Evolutionary conservation across 2,888 invertebrate species (phyloP), one percentile per base, ranked within the genome.

Genomic region (Holacanthella duospinosa): DNA sequence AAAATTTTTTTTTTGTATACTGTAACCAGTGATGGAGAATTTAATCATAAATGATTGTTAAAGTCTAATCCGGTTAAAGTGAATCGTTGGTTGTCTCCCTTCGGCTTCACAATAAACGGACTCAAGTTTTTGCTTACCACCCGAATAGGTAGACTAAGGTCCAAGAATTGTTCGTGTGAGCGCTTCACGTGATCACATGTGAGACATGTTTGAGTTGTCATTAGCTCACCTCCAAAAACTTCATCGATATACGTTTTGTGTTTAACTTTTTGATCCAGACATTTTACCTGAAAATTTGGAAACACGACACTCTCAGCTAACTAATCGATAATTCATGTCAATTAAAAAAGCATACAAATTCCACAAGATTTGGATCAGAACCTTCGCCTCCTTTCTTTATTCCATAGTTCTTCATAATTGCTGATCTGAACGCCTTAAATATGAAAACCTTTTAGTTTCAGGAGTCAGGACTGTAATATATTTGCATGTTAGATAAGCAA

Each of bases 191-290:
- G 86, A 66, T 85, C 82, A 76, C 97, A 97, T 67, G 90, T 89
- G 74, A 90, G 86, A 77, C 96, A 97, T 64, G 89, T 86, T 44
- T 92, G 79, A 0, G 89, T 90, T 29, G 93, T 95, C 1, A 95
- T 88, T 19, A 96, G 82, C 74, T 88, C 86, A 0, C 97, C 97
- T 29, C 93, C 87, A 80, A 97, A 99, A 60, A 97, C 87, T 76
- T 88, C 87, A 77, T 97, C 96, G 6, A 82, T 76, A 62, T 81
- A 76, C 1, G 81, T 80, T 62, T 80, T 79, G 61, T 71, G 78
- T 55, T 70, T 69, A 25, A 71, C 55, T 64, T 69, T 70, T 21
- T 69, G 55, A 58, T 72, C 72, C 71, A 70, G 70, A 61, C 65
- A 65, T 64, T 72, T 72, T 16, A 72, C 55, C 72, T 72, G 29